Base-by-base conservation (phyloP, 1,140 invertebrate species). In the Cheumatopsyche charites region DNA sequence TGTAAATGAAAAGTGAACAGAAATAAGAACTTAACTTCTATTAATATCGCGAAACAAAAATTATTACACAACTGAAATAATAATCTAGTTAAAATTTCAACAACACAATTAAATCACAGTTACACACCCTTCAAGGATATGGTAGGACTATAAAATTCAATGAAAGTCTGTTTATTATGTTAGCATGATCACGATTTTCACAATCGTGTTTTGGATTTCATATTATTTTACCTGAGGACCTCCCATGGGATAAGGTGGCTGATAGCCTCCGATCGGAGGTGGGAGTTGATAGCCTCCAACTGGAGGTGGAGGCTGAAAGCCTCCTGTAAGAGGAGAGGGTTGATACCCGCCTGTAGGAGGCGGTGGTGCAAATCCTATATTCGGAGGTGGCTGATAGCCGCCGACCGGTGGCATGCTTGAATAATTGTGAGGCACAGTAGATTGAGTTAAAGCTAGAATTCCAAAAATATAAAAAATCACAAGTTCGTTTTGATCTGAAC, bases 391-490 rank as follows among this genome's bases (percentile, higher is more conserved):
- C n/a, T 67, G 63, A 65, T 62, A 75, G 43, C 74, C 74, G 25
- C 67, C 62, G 17, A 43, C 7, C 4, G 49, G 67, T 0, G 74
- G 74, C 7, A 67, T 62, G 12, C 47, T 25, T 15, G 66, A 67
- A 70, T 73, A 75, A 65, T 68, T 75, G 17, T 68, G 41, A 9
- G 71, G 61, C 1, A 67, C 71, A 17, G 62, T 25, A 42, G 55
- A 29, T 29, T 68, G 52, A 11, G 47, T 58, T 36, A 58, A 70
- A 42, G 23, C 52, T 62, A 49, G 62, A 62, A 70, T 25, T 29
- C 36, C 13, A 65, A 67, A 25, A 70, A 42, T 61, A 41, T 43
- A 70, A 15, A 55, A 36, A 36, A 36, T 36, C 29, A 9, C 9
- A 4, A 36, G 3, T 36, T 36, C 9, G 3, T 36, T 36, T 4